Percentiles rank a stretch among this genome's conserved stretches.
These are phyloP conservation scores for Acipenser transmontanus DNA, from an alignment of 2,797 vertebrate genomes.

Conservation along the genomic window DNA sequence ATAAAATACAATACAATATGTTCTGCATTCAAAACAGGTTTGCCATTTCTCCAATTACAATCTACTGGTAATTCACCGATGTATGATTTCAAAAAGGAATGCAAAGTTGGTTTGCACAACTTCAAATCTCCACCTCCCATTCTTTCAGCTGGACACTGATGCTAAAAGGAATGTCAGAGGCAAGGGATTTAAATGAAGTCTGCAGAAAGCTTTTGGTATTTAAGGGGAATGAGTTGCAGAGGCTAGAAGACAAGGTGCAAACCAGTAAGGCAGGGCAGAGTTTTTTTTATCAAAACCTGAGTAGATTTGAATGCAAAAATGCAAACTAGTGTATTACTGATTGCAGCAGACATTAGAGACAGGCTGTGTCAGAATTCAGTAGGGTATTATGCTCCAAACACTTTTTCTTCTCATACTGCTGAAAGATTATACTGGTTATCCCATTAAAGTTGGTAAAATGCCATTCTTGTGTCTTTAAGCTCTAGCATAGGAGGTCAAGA, in stretches of 20 bases:
- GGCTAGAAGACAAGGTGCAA: conserved; percentile 54
- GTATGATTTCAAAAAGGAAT: conserved; percentile 1
- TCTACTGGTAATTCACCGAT: not conserved
- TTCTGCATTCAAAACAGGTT: too few species aligned
- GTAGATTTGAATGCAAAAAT: conserved; percentile 42
- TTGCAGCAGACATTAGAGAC: conserved; percentile 64
- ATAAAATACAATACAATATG: too few species aligned
- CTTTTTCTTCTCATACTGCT: conserved; percentile 87
- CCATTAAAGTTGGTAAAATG: conserved; percentile 99
- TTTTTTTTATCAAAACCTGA: conserved; percentile 38
- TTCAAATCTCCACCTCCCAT: conserved; percentile 13
- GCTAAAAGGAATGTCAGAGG: conserved; percentile 48
- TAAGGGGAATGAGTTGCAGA: conserved; percentile 47
- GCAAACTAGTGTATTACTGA: conserved; percentile 62
- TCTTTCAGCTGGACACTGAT: conserved; percentile 22
- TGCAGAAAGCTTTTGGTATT: conserved; percentile 52
- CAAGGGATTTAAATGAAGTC: conserved; percentile 50
- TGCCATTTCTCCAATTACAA: too few species aligned
- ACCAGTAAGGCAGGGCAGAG: conserved; percentile 30
- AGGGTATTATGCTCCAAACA: conserved; percentile 94
- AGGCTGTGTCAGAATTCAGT: conserved; percentile 74
- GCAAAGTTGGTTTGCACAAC: not conserved
- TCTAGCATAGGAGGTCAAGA: conserved; percentile 98
- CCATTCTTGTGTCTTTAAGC: conserved; percentile 99
- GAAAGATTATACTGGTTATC: conserved; percentile 99